phyloP scores from a whole-genome alignment of 1,140 invertebrate species.

The Zaprionus davidi region DNA sequence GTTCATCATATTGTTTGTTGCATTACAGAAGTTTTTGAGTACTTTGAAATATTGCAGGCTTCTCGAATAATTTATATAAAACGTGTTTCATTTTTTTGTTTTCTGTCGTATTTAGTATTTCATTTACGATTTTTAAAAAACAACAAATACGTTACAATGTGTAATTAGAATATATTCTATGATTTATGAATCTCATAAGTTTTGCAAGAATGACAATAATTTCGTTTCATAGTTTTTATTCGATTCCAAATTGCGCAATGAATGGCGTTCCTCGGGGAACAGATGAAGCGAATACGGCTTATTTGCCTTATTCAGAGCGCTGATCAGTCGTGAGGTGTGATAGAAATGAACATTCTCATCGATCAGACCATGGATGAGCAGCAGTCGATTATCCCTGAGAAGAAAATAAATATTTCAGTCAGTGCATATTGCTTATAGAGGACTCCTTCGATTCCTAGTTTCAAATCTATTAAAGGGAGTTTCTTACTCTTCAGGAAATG shows the following conservation, averaged over 20 bases:
- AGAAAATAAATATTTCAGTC: conserved; percentile 30
- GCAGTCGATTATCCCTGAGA: conserved; percentile 93
- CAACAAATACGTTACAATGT: conserved; percentile 35
- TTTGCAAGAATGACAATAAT: conserved; percentile 95
- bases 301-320: conserved; percentile 94
- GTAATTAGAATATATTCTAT: conserved; percentile 30
- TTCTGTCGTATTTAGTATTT: conserved; percentile 16
- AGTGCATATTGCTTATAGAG: neutral
- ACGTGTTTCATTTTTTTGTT: conserved; percentile 8
- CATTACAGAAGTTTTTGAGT: conserved; percentile 29
- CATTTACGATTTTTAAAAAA: conserved; percentile 27
- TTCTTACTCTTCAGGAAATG: conserved; percentile 95
- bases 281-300: conserved; percentile 96
- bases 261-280: conserved; percentile 97
- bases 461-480: neutral
- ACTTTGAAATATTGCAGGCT: conserved; percentile 38
- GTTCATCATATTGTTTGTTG: conserved; percentile 18
- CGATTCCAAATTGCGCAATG: conserved; percentile 94
- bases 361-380: conserved; percentile 99
- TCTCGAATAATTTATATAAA: conserved; percentile 26
- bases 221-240: conserved; percentile 98
- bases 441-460: neutral
- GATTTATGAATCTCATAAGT: conserved; percentile 87
- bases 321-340: conserved; percentile 96
- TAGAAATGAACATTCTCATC: conserved; percentile 99